phyloP scores from a whole-genome alignment of 2,797 vertebrate species.

The Rhincodon typus region DNA sequence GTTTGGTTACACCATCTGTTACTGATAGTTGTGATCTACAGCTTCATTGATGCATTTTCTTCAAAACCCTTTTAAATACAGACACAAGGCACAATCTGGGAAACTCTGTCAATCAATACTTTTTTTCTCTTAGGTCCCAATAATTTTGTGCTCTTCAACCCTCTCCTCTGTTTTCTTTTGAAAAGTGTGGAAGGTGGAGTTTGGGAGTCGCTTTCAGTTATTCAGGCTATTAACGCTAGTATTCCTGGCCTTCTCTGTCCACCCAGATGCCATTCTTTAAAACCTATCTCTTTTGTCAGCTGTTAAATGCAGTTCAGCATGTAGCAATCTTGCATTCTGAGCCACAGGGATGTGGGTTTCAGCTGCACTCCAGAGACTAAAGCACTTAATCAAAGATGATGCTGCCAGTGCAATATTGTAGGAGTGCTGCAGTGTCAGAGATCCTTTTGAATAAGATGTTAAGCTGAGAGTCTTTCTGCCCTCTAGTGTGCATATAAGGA shows the following conservation, averaged over 20 bases:
- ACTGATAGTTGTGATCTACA: constrained; percentile 18
- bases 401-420: not conserved
- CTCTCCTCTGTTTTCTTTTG: not conserved
- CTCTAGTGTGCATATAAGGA: not conserved
- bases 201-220: not conserved
- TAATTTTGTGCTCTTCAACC: not conserved
- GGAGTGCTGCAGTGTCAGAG: not conserved
- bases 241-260: not conserved
- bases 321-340: not conserved
- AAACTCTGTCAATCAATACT: not conserved
- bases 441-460: not conserved
- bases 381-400: not conserved
- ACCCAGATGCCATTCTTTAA: not conserved
- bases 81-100: not conserved
- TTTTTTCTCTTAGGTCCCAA: not conserved
- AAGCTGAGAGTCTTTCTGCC: not conserved
- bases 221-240: not conserved
- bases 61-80: not conserved
- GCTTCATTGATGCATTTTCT: not conserved
- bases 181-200: not conserved
- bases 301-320: not conserved
- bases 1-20: constrained; percentile 13
- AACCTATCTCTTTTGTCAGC: not conserved
- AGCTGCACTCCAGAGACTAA: not conserved
- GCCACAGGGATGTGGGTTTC: not conserved